A percentile compares a stretch with the other conserved stretches of the same genome.
Conservation (phyloP, 2,888 invertebrate genomes). For the Polydrusus tereticollis region DNA sequence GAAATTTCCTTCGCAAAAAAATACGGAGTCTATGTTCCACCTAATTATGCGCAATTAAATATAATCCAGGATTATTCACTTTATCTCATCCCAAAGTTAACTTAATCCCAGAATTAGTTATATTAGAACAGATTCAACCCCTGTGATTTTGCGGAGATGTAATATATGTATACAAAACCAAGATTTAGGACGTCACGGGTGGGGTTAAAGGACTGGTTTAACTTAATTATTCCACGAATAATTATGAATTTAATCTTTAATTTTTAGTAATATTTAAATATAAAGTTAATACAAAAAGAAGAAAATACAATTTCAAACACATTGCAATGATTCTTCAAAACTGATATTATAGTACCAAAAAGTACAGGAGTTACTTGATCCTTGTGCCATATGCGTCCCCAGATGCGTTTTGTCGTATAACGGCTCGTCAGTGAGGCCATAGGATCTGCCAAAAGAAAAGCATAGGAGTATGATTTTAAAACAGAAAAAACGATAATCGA, state of each 20-base stretch:
- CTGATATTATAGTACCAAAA: too few species aligned
- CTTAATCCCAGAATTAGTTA: conserved; percentile 40
- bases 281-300: not conserved
- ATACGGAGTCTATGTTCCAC: conserved; percentile 6
- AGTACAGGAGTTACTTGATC: too few species aligned
- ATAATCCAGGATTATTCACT: conserved; percentile 29
- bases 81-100: conserved; percentile 32
- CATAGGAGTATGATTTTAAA: too few species aligned
- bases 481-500: too few species aligned
- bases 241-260: conserved; percentile 9
- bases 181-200: conserved; percentile 32
- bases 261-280: not conserved
- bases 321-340: too few species aligned
- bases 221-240: conserved; percentile 21
- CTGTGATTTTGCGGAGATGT: conserved; percentile 35
- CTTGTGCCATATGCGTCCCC: too few species aligned
- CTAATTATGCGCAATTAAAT: conserved; percentile 29
- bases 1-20: not conserved
- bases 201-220: conserved; percentile 20
- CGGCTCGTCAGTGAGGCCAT: too few species aligned
- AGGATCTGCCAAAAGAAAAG: too few species aligned
- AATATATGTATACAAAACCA: conserved; percentile 39
- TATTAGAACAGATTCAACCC: conserved; percentile 34
- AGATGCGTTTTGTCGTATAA: too few species aligned
- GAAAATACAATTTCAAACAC: too few species aligned